A percentile compares a stretch with the other conserved stretches of the same genome.
Evolutionary conservation across 2,113 vertebrate species (phyloP).

Genomic region (Bucco capensis): DNA sequence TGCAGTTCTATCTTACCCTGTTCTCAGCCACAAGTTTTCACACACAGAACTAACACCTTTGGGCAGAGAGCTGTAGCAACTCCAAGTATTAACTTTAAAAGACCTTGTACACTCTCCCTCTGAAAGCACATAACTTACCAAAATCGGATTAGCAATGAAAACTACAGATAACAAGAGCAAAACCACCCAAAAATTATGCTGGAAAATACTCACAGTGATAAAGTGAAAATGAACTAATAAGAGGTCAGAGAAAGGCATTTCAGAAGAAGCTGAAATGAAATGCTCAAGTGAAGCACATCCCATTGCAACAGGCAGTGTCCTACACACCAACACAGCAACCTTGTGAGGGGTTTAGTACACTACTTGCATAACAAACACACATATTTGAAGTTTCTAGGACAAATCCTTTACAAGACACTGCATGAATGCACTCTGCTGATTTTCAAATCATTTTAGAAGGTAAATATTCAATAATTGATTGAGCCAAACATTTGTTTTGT

Average conservation of each 20-base stretch:
- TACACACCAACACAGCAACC: background rate
- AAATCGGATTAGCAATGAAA: background rate
- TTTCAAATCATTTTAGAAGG: background rate
- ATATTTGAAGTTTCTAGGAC: conserved; percentile 34
- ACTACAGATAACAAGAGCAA: background rate
- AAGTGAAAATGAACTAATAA: background rate
- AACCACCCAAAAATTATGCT: background rate
- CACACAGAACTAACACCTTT: background rate
- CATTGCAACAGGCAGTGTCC: background rate
- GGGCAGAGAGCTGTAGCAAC: background rate
- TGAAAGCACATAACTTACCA: background rate
- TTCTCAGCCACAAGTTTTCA: background rate
- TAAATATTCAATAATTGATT: conserved; percentile 9
- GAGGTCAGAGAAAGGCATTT: background rate
- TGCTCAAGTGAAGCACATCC: background rate
- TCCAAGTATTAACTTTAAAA: background rate
- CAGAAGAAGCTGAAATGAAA: background rate
- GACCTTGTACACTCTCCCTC: background rate
- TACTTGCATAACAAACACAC: background rate
- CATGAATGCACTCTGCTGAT: background rate
- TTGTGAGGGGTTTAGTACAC: rapidly evolving
- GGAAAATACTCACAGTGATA: background rate
- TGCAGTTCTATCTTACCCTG: background rate
- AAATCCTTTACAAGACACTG: background rate
- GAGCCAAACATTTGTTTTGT: background rate